Evolutionary conservation across 2,797 vertebrate species (phyloP).

Genomic region (Semaprochilodus insignis): DNA sequence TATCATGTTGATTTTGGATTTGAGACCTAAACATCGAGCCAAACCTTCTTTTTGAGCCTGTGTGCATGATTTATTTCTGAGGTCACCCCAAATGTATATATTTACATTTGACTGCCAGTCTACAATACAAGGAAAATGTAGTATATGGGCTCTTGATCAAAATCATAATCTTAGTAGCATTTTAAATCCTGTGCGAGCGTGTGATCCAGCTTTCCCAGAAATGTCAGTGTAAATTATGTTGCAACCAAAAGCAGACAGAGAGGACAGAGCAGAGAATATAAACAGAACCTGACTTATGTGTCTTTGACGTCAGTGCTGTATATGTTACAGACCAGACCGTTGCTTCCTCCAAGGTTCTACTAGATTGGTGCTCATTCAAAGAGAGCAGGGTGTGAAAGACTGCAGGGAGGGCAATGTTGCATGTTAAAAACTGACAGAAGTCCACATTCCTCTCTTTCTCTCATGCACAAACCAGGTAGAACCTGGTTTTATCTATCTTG

Average conservation of each 20-base stretch:
- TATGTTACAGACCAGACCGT: constrained; percentile 18
- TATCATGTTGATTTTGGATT: too few relatives aligned
- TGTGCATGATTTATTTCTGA: too few relatives aligned
- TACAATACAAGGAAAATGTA: neutral
- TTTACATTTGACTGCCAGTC: neutral
- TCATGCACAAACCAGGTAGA: neutral
- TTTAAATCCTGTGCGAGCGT: neutral
- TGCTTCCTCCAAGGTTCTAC: neutral
- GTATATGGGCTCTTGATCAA: neutral
- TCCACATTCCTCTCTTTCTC: neutral
- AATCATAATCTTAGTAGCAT: neutral
- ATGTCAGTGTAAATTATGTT: neutral
- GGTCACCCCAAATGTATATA: neutral
- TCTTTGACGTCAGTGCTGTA: constrained; percentile 36
- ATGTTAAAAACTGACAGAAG: neutral
- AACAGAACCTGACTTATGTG: constrained; percentile 19
- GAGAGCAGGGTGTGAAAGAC: constrained; percentile 9
- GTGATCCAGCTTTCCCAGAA: neutral
- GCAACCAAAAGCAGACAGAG: neutral
- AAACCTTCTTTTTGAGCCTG: too few relatives aligned
- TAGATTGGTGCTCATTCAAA: neutral
- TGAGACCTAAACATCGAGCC: too few relatives aligned
- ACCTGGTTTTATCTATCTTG: neutral
- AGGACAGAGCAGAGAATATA: neutral
- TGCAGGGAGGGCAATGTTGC: neutral